phyloP scores from a whole-genome alignment of 2,888 invertebrate genomes.

The Apodemia hepburni region DNA sequence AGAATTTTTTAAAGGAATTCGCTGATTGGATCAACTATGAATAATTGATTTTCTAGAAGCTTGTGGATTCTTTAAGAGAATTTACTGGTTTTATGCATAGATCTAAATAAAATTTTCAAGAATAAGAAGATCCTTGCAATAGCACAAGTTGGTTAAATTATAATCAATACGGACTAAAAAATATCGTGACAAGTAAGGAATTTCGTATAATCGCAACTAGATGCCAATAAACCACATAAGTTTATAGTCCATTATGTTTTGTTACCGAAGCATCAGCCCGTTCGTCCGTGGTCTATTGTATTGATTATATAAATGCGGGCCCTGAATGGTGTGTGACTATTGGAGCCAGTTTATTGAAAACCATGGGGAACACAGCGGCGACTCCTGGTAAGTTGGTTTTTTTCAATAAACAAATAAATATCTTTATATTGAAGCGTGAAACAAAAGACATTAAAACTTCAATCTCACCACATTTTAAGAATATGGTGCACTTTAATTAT shows the following conservation, averaged over 20 bases:
- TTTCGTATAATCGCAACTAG: neutral
- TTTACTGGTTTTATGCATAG: too few species aligned
- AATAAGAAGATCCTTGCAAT: too few species aligned
- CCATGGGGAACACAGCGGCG: conserved; percentile 30
- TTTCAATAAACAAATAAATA: too few species aligned
- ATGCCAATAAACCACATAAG: conserved; percentile 29
- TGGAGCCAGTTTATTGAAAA: conserved; percentile 21
- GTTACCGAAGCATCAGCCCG: conserved; percentile 49
- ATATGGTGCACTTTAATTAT: too few species aligned
- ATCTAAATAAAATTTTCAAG: too few species aligned
- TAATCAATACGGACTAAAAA: neutral
- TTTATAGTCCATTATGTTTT: conserved; percentile 50
- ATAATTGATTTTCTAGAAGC: too few species aligned
- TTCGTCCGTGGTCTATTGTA: conserved; percentile 47
- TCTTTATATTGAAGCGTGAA: too few species aligned
- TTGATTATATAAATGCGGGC: conserved; percentile 55
- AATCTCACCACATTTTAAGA: too few species aligned
- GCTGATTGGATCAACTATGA: too few species aligned
- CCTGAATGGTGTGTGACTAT: conserved; percentile 33
- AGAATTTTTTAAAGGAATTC: too few species aligned
- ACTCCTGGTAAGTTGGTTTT: conserved; percentile 21
- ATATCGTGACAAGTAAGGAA: neutral
- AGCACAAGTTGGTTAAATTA: neutral
- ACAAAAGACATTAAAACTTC: too few species aligned
- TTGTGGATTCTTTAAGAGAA: too few species aligned